Evolutionary conservation across 2,888 invertebrate species (phyloP), one percentile per base, ranked within the genome.

Genomic region (Epirrhoe tristata): DNA sequence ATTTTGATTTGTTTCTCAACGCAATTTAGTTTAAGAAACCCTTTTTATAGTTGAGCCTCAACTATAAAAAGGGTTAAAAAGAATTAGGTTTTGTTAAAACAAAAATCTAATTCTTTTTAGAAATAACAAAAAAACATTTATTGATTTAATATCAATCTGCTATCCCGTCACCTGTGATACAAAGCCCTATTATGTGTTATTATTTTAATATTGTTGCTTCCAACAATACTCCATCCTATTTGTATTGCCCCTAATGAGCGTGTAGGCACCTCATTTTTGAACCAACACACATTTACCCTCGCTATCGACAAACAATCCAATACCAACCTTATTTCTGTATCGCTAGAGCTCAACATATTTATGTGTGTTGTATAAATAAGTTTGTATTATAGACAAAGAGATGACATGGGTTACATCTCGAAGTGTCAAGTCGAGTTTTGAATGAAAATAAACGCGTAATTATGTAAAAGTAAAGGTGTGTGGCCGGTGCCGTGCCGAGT

Each of bases 201-300:
- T 91, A 92, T 92, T 91, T 89, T 89, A 91, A 90, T 89, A 91
- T 89, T 90, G 90, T 91, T 90, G 88, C 89, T 86, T 83, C 82
- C 72, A 80, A 89, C 87, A 86, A 87, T 84, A 81, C 81, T 82
- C 81, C 77, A 74, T 76, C 61, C 87, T 90, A 85, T 87, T 83
- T 84, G 84, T 85, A 84, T 85, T 87, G 85, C 84, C 89, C 86
- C 88, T 93, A 93, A 92, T 91, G 92, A 93, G 88, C 88, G 87
- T 89, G 90, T 90, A 89, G 88, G 87, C 90, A 87, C 85, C 86
- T 87, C 80, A 77, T 74, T 79, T 76, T 70, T 77, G 72, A 68
- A 80, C 85, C 79, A 80, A 79, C 69, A 73, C 75, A 68, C 50
- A 48, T 63, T 61, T 74, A 68, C 67, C 59, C 62, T 12, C 36